These are phyloP conservation scores for Callinectes sapidus DNA, from an alignment of 2,888 invertebrate species.

Conservation along the genomic window DNA sequence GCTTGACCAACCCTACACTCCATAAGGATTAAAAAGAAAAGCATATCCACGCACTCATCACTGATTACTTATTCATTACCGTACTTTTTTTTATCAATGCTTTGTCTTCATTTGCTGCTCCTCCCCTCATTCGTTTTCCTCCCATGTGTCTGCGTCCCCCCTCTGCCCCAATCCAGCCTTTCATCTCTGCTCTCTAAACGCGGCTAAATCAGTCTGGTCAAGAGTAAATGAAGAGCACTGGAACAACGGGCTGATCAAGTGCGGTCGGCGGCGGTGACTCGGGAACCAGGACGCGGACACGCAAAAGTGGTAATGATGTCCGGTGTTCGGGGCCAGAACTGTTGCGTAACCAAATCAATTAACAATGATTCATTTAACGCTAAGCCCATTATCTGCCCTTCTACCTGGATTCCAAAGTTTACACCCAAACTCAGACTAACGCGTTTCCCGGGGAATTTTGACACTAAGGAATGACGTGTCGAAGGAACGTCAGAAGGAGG, in stretches of 20 bases:
- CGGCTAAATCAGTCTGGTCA: conserved; percentile 19
- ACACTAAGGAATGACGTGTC: not conserved
- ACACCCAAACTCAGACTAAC: conserved; percentile 50
- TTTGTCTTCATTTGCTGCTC: conserved; percentile 1
- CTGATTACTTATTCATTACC: not conserved
- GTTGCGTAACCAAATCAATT: conserved; percentile 63
- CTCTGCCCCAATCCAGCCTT: not conserved
- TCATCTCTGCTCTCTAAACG: conserved; percentile 26
- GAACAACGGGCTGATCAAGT: conserved; percentile 26
- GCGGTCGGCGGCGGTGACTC: not conserved
- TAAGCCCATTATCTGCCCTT: conserved; percentile 57
- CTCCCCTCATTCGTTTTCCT: not conserved
- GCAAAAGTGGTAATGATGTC: conserved; percentile 49
- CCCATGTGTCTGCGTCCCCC: not conserved
- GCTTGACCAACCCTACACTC: conserved; percentile 15
- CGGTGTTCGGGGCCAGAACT: conserved; percentile 52
- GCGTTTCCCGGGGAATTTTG: conserved; percentile 42
- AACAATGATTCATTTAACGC: conserved; percentile 63
- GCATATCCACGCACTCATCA: not conserved
- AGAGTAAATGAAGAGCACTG: conserved; percentile 35
- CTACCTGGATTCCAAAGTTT: conserved; percentile 55
- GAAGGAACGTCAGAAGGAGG: not conserved
- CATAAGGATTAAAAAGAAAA: not conserved
- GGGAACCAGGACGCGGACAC: not conserved
- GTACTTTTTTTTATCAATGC: not conserved